These are phyloP conservation scores for Climacteris rufus DNA, from an alignment of 2,113 vertebrate genomes.

Conservation along the genomic window DNA sequence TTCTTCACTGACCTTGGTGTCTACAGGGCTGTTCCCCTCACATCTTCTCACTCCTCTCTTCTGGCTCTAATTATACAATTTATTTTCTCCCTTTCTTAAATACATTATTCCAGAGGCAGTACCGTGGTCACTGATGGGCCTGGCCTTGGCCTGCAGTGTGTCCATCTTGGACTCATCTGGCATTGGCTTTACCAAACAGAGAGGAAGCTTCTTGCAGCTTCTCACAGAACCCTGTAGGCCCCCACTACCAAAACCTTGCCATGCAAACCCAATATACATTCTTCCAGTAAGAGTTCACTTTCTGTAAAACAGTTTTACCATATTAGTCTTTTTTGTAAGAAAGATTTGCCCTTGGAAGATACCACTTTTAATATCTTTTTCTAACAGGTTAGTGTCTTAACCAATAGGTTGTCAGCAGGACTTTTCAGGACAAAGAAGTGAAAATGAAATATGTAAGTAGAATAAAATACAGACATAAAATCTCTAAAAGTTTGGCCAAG, in stretches of 20 bases:
- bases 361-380: not conserved
- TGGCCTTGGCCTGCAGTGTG: fast-evolving
- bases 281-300: not conserved
- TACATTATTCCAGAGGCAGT: not conserved
- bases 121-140: fast-evolving
- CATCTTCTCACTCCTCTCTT: not conserved
- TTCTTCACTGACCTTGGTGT: not conserved
- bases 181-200: not conserved
- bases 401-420: not conserved
- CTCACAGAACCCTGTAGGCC: not conserved
- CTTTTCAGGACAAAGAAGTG: not conserved
- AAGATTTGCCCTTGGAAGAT: not conserved
- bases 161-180: not conserved
- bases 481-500: not conserved
- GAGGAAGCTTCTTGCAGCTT: not conserved
- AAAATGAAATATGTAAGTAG: not conserved
- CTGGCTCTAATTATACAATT: not conserved
- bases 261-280: not conserved
- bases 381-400: not conserved
- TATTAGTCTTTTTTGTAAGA: not conserved
- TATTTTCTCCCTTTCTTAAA: not conserved
- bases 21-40: not conserved
- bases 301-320: not conserved
- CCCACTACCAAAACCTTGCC: not conserved
- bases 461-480: not conserved